phyloP scores from a whole-genome alignment of 2,888 invertebrate genomes.

The Tetropium fuscum region DNA sequence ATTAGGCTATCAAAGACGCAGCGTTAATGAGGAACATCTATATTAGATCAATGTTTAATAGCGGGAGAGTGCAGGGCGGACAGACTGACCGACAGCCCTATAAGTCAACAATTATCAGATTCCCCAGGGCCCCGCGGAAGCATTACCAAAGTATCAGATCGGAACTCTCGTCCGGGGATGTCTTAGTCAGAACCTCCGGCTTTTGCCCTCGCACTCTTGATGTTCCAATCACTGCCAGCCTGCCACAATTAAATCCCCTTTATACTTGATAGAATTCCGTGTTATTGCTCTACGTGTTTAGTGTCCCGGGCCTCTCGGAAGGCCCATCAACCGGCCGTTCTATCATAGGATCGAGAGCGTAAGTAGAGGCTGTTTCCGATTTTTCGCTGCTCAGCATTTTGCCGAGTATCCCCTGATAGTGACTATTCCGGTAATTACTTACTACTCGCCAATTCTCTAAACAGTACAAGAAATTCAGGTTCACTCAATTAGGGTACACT shows the following conservation, averaged over 20 bases:
- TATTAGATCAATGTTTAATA: constrained; percentile 56
- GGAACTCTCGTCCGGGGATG: constrained; percentile 43
- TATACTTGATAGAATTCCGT: constrained; percentile 63
- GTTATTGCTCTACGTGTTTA: constrained; percentile 53
- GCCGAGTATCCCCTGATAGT: background rate
- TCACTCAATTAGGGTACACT: no score
- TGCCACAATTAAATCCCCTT: constrained; percentile 64
- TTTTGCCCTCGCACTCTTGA: constrained; percentile 42
- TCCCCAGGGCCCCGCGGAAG: constrained; percentile 54
- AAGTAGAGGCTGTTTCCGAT: constrained; percentile 9
- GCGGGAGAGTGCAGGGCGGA: constrained; percentile 49
- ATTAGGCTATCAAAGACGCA: constrained; percentile 38
- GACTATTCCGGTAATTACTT: no score
- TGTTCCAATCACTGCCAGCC: constrained; percentile 61
- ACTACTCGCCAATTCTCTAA: no score
- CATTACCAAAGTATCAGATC: constrained; percentile 51
- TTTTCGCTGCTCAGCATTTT: constrained; percentile 15
- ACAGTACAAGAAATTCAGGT: no score
- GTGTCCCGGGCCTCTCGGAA: constrained; percentile 11
- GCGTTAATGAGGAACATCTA: constrained; percentile 53
- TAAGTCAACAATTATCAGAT: constrained; percentile 64
- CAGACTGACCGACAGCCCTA: constrained; percentile 61
- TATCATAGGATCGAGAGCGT: constrained; percentile 19
- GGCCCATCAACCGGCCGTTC: constrained; percentile 11
- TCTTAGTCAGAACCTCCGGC: constrained; percentile 59